Evolutionary conservation across 1,140 invertebrate species (phyloP).

Genomic region (Drosophila arizonae): DNA sequence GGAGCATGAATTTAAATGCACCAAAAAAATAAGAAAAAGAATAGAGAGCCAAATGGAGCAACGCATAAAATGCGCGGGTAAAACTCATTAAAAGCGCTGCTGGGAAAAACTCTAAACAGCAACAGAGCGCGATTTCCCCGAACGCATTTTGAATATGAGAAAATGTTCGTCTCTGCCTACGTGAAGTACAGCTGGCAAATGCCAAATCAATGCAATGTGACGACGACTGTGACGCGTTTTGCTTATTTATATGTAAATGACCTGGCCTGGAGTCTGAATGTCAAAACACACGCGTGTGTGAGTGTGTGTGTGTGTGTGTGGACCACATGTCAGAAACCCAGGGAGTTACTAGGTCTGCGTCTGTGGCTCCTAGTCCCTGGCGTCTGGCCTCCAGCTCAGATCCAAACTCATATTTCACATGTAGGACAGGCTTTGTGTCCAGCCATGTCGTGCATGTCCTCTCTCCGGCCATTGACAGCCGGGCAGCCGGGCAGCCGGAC

Average conservation of each 20-base stretch:
- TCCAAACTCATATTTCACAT: conserved; percentile 64
- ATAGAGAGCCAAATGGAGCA: conserved; percentile 2
- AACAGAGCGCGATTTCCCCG: conserved; percentile 32
- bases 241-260: conserved; percentile 78
- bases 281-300: neutral
- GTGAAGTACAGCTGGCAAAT: conserved; percentile 44
- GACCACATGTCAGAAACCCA: conserved; percentile 39
- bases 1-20: conserved; percentile 33
- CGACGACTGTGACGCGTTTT: conserved; percentile 26
- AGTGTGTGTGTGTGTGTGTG: neutral
- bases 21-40: neutral
- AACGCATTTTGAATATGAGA: conserved; percentile 36
- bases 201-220: conserved; percentile 55
- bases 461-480: conserved; percentile 41
- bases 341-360: conserved; percentile 10
- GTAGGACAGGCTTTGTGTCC: conserved; percentile 32
- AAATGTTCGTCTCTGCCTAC: conserved; percentile 11
- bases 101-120: neutral
- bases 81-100: conserved; percentile 45
- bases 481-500: conserved; percentile 23
- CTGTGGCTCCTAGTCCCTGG: neutral
- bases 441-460: conserved; percentile 38
- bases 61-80: conserved; percentile 38
- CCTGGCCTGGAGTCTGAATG: conserved; percentile 12
- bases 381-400: conserved; percentile 4